Evolutionary conservation across 2,888 invertebrate species (phyloP).

Genomic region (Drosophila robusta): DNA sequence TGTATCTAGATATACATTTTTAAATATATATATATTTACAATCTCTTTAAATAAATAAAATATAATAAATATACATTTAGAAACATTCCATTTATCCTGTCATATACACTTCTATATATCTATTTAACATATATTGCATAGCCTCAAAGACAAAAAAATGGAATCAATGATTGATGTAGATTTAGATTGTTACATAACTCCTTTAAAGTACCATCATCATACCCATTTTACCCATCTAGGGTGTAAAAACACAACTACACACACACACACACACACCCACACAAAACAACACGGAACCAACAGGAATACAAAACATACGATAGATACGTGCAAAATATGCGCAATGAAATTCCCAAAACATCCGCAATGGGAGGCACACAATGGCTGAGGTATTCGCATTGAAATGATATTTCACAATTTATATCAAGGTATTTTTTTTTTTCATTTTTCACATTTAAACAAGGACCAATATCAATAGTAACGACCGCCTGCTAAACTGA

Average conservation of each 20-base stretch:
- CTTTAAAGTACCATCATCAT: not conserved
- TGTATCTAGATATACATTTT: no score
- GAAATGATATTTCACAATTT: slow-evolving; percentile 52
- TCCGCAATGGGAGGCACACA: slow-evolving; percentile 16
- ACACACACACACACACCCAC: not conserved
- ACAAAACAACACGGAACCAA: slow-evolving; percentile 7
- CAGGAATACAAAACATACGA: slow-evolving; percentile 18
- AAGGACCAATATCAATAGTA: slow-evolving; percentile 26
- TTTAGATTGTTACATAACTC: no score
- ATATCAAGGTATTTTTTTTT: slow-evolving; percentile 13
- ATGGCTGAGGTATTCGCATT: slow-evolving; percentile 6
- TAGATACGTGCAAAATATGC: slow-evolving; percentile 34
- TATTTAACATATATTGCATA: no score
- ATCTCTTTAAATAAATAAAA: no score
- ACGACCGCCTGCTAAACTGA: slow-evolving; percentile 15
- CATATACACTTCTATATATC: no score
- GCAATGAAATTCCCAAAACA: slow-evolving; percentile 48
- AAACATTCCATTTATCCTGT: no score
- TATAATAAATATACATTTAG: no score
- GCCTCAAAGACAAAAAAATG: no score
- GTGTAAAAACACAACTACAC: not conserved
- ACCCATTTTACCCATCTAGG: not conserved
- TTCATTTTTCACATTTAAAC: slow-evolving; percentile 16
- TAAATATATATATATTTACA: no score
- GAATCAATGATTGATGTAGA: no score